Evolutionary conservation across 1,140 invertebrate species (phyloP).

Genomic region (Stenopsyche tienmushanensis): DNA sequence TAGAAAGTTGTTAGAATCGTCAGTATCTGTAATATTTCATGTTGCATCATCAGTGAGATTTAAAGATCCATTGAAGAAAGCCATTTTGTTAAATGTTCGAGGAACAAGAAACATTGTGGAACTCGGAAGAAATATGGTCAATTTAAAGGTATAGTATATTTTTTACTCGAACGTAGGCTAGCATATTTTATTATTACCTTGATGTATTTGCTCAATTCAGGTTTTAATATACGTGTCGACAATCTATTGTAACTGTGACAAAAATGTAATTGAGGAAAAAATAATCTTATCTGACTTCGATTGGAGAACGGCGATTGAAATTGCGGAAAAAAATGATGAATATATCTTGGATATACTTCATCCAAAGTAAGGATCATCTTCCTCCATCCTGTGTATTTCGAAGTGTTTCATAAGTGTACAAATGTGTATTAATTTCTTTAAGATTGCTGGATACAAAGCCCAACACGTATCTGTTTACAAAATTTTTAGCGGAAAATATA

Average conservation of each 20-base stretch:
- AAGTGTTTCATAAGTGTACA: background rate
- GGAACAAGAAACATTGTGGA: constrained; percentile 58
- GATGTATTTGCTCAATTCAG: background rate
- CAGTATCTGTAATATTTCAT: constrained; percentile 87
- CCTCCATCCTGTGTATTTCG: background rate
- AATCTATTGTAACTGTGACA: constrained; percentile 2
- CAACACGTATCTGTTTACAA: constrained; percentile 87
- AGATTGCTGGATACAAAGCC: constrained; percentile 65
- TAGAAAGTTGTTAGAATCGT: constrained; percentile 63
- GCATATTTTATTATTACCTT: no score
- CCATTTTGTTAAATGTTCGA: constrained; percentile 56
- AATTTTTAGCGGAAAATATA: constrained; percentile 79
- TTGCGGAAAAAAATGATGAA: constrained; percentile 13
- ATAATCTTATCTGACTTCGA: background rate
- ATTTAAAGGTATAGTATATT: constrained; percentile 47
- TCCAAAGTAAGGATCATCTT: constrained; percentile 11
- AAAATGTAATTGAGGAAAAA: constrained; percentile 3
- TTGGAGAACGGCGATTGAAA: constrained; percentile 5
- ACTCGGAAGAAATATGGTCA: constrained; percentile 58
- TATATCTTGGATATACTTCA: constrained; percentile 1
- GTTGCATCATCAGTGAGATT: constrained; percentile 88
- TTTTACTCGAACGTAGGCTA: no score
- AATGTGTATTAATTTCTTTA: background rate
- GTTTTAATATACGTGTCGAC: constrained; percentile 15
- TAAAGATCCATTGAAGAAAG: constrained; percentile 68